Percentiles rank a stretch among this genome's conserved stretches.
Evolutionary conservation across 1,140 invertebrate genomes (phyloP).

Genomic region (Nixonia krombeini): DNA sequence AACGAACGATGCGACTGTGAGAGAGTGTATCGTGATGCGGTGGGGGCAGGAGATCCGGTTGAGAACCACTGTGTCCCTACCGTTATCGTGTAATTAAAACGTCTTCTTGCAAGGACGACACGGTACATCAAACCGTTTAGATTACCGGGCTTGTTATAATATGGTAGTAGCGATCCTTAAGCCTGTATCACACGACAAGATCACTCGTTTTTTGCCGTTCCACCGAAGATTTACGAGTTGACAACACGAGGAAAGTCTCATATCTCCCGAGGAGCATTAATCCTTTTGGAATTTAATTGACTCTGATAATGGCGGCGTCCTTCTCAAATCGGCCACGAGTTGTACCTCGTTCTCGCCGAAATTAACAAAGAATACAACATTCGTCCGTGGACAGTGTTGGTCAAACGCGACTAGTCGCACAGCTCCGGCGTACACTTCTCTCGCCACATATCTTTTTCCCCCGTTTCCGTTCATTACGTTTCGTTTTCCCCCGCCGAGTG

Average conservation of each 20-base stretch:
- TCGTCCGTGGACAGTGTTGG: too few species aligned
- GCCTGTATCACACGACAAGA: conserved; percentile 43
- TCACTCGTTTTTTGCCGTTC: conserved; percentile 33
- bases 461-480: too few species aligned
- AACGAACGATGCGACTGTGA: conserved; percentile 6
- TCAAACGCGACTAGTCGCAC: too few species aligned
- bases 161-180: conserved; percentile 44
- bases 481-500: too few species aligned
- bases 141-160: conserved; percentile 49
- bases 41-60: conserved; percentile 27
- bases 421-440: too few species aligned
- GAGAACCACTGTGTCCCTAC: conserved; percentile 47
- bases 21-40: conserved; percentile 9
- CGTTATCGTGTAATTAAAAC: conserved; percentile 57
- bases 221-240: conserved; percentile 41
- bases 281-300: conserved; percentile 34
- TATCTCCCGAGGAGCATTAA: conserved; percentile 22
- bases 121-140: conserved; percentile 54
- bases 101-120: conserved; percentile 51
- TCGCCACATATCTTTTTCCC: too few species aligned
- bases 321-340: too few species aligned
- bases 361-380: too few species aligned
- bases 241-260: conserved; percentile 36
- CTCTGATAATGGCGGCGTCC: conserved; percentile 17
- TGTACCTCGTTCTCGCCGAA: too few species aligned